Conservation (phyloP, 2,797 vertebrate species). For the Phoxinus dragarum region DNA sequence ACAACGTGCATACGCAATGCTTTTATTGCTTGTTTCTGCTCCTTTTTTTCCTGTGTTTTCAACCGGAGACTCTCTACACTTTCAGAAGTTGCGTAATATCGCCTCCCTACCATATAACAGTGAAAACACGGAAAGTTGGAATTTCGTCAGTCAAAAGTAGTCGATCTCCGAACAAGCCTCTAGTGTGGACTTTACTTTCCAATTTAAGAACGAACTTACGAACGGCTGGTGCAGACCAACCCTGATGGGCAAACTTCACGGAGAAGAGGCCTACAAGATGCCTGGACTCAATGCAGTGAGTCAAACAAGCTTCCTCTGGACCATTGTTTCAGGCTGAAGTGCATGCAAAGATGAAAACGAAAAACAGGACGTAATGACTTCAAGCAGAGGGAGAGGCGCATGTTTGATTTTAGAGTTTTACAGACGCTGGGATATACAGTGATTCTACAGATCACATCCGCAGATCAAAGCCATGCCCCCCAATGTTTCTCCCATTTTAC, state of each 20-base stretch:
- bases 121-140: not conserved
- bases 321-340: slow-evolving; percentile 36
- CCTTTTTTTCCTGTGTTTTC: not conserved
- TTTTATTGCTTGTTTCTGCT: not conserved
- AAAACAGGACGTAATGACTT: slow-evolving; percentile 63
- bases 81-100: not conserved
- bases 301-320: not conserved
- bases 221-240: too few relatives aligned
- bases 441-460: slow-evolving; percentile 59
- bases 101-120: not conserved
- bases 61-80: not conserved
- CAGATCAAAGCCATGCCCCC: slow-evolving; percentile 56
- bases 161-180: too few relatives aligned
- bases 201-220: too few relatives aligned
- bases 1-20: not conserved
- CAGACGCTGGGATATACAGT: slow-evolving; percentile 49
- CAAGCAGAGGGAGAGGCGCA: slow-evolving; percentile 38
- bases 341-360: slow-evolving; percentile 21
- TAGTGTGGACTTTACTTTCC: too few relatives aligned
- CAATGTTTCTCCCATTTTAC: slow-evolving; percentile 36
- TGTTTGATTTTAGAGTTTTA: slow-evolving; percentile 57
- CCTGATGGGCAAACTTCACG: not conserved
- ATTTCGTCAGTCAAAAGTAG: not conserved
- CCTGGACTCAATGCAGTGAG: not conserved
- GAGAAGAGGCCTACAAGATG: slow-evolving; percentile 16